Evolutionary conservation across 1,140 invertebrate species (phyloP).

Genomic region (Pseudobourletiella spinata): DNA sequence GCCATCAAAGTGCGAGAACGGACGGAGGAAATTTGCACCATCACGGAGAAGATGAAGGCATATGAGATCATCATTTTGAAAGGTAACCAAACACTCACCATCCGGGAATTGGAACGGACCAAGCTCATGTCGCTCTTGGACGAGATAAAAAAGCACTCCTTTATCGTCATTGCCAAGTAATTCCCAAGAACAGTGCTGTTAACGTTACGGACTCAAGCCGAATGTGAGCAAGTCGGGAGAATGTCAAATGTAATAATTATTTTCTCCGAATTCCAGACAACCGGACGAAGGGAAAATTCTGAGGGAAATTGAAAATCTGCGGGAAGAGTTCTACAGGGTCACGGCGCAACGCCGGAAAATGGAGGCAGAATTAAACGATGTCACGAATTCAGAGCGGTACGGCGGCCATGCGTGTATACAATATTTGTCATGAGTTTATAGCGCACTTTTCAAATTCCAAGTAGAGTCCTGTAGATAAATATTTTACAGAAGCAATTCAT

Average conservation of each 20-base stretch:
- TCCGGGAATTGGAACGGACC: constrained; percentile 28
- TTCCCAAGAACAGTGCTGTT: not conserved
- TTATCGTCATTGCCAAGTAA: constrained; percentile 28
- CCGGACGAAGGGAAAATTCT: constrained; percentile 22
- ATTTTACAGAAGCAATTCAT: too few relatives aligned
- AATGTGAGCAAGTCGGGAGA: not conserved
- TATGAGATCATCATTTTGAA: constrained; percentile 24
- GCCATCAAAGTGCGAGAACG: constrained; percentile 20
- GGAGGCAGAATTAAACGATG: constrained; percentile 25
- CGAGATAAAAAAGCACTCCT: constrained; percentile 24
- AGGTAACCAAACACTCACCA: constrained; percentile 12
- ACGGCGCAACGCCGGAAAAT: constrained; percentile 17
- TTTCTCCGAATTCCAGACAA: constrained; percentile 25
- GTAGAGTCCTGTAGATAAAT: not conserved
- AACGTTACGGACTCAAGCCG: not conserved
- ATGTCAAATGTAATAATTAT: too few relatives aligned
- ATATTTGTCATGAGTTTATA: not conserved
- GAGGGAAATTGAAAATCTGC: constrained; percentile 21
- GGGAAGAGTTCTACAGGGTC: constrained; percentile 20
- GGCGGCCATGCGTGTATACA: not conserved
- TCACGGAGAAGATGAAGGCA: constrained; percentile 24
- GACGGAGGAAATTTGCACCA: constrained; percentile 29
- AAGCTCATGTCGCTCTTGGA: constrained; percentile 15
- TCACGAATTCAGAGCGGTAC: constrained; percentile 14
- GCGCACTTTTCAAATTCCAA: not conserved